Evolutionary conservation across 2,888 invertebrate species (phyloP), one percentile per base, ranked within the genome.

Genomic region (Polietes domitor): DNA sequence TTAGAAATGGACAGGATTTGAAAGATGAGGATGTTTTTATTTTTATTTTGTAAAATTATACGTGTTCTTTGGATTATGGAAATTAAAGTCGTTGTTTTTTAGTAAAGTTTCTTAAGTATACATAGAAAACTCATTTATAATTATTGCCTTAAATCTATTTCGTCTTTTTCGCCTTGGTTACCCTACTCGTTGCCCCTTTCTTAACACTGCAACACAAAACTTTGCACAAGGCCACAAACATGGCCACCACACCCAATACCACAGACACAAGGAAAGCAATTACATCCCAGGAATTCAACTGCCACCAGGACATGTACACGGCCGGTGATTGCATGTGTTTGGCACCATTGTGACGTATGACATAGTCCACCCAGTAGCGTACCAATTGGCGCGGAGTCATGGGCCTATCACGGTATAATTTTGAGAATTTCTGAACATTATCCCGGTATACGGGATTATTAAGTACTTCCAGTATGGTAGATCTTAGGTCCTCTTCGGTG

Each of bases 341-440:
- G 0, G 93, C 93, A n/a, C 94, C 94, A 61, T 92, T 92, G 88
- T 94, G 90, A 53, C 94, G 91, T 12, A 94, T 90, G 0, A 94
- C 92, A 87, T 94, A 94, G 87, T 94, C 93, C 24, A 93, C 91
- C 94, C 94, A 94, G 87, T 89, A 94, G 86, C 93, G 90, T 0
- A 93, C 93, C 0, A 93, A 93, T 71, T 93, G 92, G 68, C 93
- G 87, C 0, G 93, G 91, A 50, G 88, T 90, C 90, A 93, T 89
- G 0, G 94, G 94, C 55, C 94, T 91, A 86, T 94, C 94, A 85
- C 91, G 93, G 85, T 93, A 94, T 55, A 93, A 89, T 5, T 73
- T 80, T 2, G 93, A 93, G 6, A 93, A 85, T 80, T 90, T 90
- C 85, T 91, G 89, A 5, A 93, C 93, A 21, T 82, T 86, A 9